Conservation (phyloP, 2,113 vertebrate species). For the Alaudala cheleensis region DNA sequence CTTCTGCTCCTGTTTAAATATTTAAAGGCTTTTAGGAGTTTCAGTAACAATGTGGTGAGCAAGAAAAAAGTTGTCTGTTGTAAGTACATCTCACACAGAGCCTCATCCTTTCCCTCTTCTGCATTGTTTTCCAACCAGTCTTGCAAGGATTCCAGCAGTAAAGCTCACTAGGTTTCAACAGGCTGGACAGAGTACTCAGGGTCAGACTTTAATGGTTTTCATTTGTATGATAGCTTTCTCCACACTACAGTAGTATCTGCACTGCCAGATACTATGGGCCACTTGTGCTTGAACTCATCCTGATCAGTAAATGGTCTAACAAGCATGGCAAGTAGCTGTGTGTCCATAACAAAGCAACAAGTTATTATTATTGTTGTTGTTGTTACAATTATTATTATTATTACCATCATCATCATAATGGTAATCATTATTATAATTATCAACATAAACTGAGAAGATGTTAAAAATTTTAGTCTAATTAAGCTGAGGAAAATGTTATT, state of each 20-base stretch:
- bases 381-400: not conserved
- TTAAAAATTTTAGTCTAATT: conserved; percentile 19
- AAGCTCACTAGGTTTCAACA: not conserved
- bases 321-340: not conserved
- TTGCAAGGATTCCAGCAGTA: not conserved
- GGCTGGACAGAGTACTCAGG: not conserved
- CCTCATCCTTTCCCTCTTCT: not conserved
- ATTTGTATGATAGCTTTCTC: not conserved
- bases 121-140: not conserved
- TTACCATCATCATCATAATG: not conserved
- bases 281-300: not conserved
- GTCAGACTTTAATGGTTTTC: not conserved
- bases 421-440: not conserved
- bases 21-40: not conserved
- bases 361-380: not conserved
- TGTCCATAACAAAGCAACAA: not conserved
- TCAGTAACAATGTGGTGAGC: not conserved
- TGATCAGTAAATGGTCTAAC: not conserved
- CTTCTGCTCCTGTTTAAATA: not conserved
- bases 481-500: not conserved
- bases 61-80: not conserved
- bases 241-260: not conserved
- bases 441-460: not conserved
- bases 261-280: not conserved
- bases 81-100: not conserved